Evolutionary conservation across 2,113 vertebrate genomes (phyloP).

Genomic region (Choloepus hoffmanni): DNA sequence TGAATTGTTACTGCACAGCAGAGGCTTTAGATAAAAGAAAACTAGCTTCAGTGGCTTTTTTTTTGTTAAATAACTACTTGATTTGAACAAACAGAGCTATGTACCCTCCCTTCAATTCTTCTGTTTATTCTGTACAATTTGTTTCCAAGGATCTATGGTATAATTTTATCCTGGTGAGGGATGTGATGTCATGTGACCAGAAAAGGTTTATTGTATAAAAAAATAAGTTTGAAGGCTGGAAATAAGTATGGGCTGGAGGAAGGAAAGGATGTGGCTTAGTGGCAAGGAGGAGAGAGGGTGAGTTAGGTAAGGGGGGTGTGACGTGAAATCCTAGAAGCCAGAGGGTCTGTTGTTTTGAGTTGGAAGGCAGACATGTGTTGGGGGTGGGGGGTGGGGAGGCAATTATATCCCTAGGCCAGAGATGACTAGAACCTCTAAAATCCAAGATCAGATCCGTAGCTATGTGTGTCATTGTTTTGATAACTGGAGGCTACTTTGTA

Average conservation of each 20-base stretch:
- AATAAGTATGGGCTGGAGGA: slow-evolving; percentile 56
- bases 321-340: not conserved
- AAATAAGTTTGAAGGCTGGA: slow-evolving; percentile 16
- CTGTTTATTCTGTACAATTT: slow-evolving; percentile 59
- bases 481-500: not conserved
- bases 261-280: slow-evolving; percentile 37
- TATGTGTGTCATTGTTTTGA: not conserved
- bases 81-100: slow-evolving; percentile 47
- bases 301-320: not conserved
- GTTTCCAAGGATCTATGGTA: slow-evolving; percentile 42
- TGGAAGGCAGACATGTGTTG: not conserved
- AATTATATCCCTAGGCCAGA: not conserved
- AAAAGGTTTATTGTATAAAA: slow-evolving; percentile 4
- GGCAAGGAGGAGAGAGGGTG: not conserved
- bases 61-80: slow-evolving; percentile 7
- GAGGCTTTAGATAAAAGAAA: slow-evolving; percentile 55
- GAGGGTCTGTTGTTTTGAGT: not conserved
- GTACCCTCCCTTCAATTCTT: slow-evolving; percentile 48
- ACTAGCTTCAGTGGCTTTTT: not conserved
- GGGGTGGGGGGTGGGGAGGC: not conserved
- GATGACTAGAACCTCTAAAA: not conserved
- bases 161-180: slow-evolving; percentile 51
- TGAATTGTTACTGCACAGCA: slow-evolving; percentile 34
- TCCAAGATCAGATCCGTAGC: not conserved
- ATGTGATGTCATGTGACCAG: slow-evolving; percentile 14